A percentile compares a stretch with the other conserved stretches of the same genome.
These are phyloP conservation scores for Bathynomus jamesi DNA, from an alignment of 1,140 invertebrate species.

Conservation along the genomic window DNA sequence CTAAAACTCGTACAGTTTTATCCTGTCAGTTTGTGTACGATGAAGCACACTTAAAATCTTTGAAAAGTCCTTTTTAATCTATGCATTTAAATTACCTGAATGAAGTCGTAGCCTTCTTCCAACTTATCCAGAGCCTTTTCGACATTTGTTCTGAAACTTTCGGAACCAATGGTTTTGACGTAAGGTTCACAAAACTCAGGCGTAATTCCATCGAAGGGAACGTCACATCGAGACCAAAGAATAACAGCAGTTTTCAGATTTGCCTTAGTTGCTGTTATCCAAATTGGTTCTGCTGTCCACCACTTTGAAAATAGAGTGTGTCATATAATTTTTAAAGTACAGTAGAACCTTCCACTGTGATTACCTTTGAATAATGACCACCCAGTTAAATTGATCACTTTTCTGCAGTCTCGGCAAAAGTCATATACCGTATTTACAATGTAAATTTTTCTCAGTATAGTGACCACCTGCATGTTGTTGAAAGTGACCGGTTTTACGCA, in stretches of 20 bases:
- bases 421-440: too few relatives aligned
- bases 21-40: background rate
- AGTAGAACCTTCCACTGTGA: too few relatives aligned
- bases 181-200: constrained; percentile 40
- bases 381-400: too few relatives aligned
- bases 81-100: constrained; percentile 35
- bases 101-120: constrained; percentile 38
- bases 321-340: too few relatives aligned
- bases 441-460: too few relatives aligned
- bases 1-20: background rate
- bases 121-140: constrained; percentile 34
- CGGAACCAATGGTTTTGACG: constrained; percentile 33
- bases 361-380: too few relatives aligned
- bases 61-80: background rate
- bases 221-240: constrained; percentile 46
- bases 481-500: too few relatives aligned
- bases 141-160: constrained; percentile 31
- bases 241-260: constrained; percentile 42
- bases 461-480: too few relatives aligned
- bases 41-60: background rate
- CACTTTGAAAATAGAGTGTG: constrained; percentile 42
- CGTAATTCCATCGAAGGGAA: constrained; percentile 41
- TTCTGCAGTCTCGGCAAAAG: too few relatives aligned
- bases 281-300: constrained; percentile 43
- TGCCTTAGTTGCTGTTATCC: constrained; percentile 43